phyloP scores from a whole-genome alignment of 2,797 vertebrate species.

The Echiichthys vipera region DNA sequence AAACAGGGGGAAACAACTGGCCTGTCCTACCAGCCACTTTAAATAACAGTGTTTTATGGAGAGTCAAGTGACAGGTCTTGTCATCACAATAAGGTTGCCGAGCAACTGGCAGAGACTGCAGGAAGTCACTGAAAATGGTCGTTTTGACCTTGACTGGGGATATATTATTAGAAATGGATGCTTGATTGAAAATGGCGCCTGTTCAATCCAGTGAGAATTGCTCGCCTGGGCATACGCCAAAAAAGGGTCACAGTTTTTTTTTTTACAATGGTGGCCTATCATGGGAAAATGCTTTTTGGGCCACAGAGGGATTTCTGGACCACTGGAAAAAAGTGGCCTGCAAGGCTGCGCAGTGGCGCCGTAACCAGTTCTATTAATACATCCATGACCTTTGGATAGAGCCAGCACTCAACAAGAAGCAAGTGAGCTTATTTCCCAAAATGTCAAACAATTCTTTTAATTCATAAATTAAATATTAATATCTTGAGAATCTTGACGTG shows the following conservation, averaged over 20 bases:
- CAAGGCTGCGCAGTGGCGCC: no score
- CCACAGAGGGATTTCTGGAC: no score
- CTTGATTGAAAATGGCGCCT: no score
- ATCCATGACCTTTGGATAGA: background rate
- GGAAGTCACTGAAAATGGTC: background rate
- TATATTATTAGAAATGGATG: no score
- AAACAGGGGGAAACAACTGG: background rate
- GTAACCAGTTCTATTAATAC: no score
- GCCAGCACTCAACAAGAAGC: background rate
- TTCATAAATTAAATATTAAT: background rate
- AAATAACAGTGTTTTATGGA: background rate
- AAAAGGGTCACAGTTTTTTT: no score
- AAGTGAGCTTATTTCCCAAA: background rate
- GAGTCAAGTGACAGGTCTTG: background rate
- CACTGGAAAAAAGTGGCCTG: no score
- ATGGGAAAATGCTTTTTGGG: no score
- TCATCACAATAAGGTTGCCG: background rate
- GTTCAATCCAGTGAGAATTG: no score
- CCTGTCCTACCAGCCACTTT: background rate
- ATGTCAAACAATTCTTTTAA: background rate
- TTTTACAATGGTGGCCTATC: no score
- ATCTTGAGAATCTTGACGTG: no score
- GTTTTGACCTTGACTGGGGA: background rate
- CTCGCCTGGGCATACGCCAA: no score
- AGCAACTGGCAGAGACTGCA: background rate